Conservation (phyloP, 2,888 invertebrate genomes). For the Caenorhabditis sp. region DNA sequence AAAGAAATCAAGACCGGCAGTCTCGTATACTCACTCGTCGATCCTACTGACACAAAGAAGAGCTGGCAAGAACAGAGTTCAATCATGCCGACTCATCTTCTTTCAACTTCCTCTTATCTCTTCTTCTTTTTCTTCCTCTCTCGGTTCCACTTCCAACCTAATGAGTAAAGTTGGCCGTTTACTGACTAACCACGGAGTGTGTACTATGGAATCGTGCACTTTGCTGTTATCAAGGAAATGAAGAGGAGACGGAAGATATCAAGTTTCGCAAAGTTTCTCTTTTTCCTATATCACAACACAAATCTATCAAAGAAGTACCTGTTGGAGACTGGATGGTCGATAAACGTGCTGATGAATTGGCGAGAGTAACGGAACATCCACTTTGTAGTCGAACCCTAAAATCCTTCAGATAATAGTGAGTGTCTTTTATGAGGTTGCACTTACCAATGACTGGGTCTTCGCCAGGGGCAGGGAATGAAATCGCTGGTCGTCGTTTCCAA, state of each 20-base stretch:
- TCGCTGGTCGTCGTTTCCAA: slow-evolving; percentile 70
- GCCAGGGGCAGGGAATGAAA: slow-evolving; percentile 67
- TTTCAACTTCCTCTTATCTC: slow-evolving; percentile 30
- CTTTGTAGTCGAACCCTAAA: slow-evolving; percentile 70
- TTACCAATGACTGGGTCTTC: slow-evolving; percentile 69
- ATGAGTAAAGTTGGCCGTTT: slow-evolving; percentile 38
- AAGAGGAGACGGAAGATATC: slow-evolving; percentile 12
- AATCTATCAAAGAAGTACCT: slow-evolving; percentile 60
- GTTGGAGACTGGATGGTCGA: slow-evolving; percentile 75
- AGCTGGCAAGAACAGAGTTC: slow-evolving; percentile 55
- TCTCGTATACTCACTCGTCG: slow-evolving; percentile 30
- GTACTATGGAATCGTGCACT: slow-evolving; percentile 54
- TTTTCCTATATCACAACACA: slow-evolving; percentile 16
- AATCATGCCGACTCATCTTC: slow-evolving; percentile 30
- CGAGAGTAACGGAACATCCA: slow-evolving; percentile 74
- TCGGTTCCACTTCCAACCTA: slow-evolving; percentile 17
- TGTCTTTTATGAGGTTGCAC: background rate
- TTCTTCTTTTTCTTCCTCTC: background rate
- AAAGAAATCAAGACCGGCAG: slow-evolving; percentile 31
- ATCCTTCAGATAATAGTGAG: background rate
- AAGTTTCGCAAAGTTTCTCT: slow-evolving; percentile 28
- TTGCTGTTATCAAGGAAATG: slow-evolving; percentile 38
- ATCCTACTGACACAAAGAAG: slow-evolving; percentile 41
- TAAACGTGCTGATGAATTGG: slow-evolving; percentile 75
- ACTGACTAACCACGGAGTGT: slow-evolving; percentile 7